phyloP scores from a whole-genome alignment of 2,888 invertebrate genomes.

The Crossocerus cetratus region DNA sequence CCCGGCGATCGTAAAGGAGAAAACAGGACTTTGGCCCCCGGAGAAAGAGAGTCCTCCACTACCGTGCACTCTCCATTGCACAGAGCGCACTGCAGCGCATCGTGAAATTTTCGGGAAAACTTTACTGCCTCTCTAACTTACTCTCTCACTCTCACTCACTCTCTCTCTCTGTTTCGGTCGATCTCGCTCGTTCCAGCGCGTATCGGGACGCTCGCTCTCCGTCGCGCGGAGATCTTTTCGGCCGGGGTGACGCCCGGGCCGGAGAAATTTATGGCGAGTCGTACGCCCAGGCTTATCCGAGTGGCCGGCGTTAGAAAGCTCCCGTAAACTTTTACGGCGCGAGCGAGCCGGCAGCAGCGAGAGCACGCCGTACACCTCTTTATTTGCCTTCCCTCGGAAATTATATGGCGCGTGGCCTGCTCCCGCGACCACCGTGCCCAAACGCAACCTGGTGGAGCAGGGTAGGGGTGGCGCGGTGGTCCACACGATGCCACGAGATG shows the following conservation, averaged over 20 bases:
- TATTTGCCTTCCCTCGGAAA: slow-evolving; percentile 55
- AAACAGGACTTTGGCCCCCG: slow-evolving; percentile 27
- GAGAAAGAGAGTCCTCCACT: neutral
- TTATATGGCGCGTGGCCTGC: slow-evolving; percentile 70
- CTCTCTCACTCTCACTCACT: neutral
- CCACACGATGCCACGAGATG: neutral
- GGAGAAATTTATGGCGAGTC: slow-evolving; percentile 61
- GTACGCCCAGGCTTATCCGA: slow-evolving; percentile 57
- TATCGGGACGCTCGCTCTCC: no score
- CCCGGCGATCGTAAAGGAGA: slow-evolving; percentile 45
- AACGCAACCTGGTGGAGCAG: neutral
- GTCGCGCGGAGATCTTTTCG: neutral
- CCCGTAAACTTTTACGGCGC: slow-evolving; percentile 57
- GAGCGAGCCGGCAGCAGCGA: slow-evolving; percentile 13
- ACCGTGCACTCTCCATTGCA: neutral
- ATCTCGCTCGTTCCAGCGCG: neutral
- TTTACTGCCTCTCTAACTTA: slow-evolving; percentile 26
- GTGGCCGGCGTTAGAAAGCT: slow-evolving; percentile 48
- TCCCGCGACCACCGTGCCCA: slow-evolving; percentile 32
- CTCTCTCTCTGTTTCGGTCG: neutral
- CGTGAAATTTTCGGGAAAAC: slow-evolving; percentile 39
- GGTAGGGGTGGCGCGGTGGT: slow-evolving; percentile 10
- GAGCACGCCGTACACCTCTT: slow-evolving; percentile 26
- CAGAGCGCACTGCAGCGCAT: slow-evolving; percentile 8
- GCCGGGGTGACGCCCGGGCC: slow-evolving; percentile 5